phyloP scores from a whole-genome alignment of 2,797 vertebrate species.

The Notoglanidium macrostoma region DNA sequence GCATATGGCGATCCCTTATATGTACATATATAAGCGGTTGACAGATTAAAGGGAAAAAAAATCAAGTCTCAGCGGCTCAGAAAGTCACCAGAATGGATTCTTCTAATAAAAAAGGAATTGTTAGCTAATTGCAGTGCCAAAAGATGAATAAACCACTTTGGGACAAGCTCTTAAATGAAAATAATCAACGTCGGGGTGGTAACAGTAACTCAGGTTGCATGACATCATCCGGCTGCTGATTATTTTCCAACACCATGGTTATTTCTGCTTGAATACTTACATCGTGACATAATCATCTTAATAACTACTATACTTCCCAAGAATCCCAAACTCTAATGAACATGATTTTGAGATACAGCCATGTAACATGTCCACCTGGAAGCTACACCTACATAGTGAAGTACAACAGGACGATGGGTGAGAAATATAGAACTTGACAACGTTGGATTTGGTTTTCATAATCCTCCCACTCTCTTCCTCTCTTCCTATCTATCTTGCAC shows the following conservation, averaged over 20 bases:
- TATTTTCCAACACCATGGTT: background rate
- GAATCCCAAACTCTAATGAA: background rate
- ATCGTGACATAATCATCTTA: no score
- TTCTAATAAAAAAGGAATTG: background rate
- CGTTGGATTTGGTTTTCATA: background rate
- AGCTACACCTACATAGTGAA: background rate
- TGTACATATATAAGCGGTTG: background rate
- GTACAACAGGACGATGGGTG: background rate
- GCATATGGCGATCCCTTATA: background rate
- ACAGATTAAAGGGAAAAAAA: background rate
- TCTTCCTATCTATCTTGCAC: background rate
- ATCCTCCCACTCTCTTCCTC: background rate
- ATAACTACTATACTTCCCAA: background rate
- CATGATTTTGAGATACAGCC: background rate
- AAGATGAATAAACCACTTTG: background rate
- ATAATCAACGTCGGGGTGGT: no score
- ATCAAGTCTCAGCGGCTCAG: background rate
- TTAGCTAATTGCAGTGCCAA: no score
- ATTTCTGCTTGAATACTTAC: no score
- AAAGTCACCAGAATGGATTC: background rate
- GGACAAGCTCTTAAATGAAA: no score
- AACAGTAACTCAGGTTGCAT: no score
- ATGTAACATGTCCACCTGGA: background rate
- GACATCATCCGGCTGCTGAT: background rate
- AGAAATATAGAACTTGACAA: background rate